Conservation (phyloP, 2,113 vertebrate species). For the Tragelaphus buxtoni region DNA sequence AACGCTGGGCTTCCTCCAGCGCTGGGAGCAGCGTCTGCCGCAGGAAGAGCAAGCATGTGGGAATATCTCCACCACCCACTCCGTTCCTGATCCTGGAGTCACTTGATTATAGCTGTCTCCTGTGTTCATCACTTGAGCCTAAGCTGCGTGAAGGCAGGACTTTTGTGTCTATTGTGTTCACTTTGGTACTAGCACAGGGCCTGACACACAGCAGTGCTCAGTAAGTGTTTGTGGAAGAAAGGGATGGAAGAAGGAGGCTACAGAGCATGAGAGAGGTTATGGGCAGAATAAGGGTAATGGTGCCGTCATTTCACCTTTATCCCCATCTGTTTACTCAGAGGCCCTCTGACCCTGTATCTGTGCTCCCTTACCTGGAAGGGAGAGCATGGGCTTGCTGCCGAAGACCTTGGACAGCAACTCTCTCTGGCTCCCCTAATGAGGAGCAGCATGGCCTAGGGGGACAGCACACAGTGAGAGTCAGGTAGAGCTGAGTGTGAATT, state of each 20-base stretch:
- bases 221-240: not conserved
- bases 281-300: not conserved
- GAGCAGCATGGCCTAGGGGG: not conserved
- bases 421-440: not conserved
- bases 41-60: not conserved
- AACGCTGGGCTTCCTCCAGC: fast-evolving
- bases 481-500: not conserved
- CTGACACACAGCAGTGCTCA: not conserved
- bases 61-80: fast-evolving
- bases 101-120: not conserved
- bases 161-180: not conserved
- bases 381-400: not conserved
- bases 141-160: not conserved
- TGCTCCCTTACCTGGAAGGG: not conserved
- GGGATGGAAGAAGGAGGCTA: too few relatives aligned
- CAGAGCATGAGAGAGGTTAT: not conserved
- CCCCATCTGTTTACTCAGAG: not conserved
- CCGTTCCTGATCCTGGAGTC: fast-evolving
- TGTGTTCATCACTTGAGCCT: not conserved
- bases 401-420: not conserved
- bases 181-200: not conserved
- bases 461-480: not conserved
- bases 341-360: not conserved
- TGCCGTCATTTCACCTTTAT: not conserved
- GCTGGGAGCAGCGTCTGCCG: not conserved